Base-by-base conservation (phyloP, 2,888 invertebrate species). In the Drosophila recens region DNA sequence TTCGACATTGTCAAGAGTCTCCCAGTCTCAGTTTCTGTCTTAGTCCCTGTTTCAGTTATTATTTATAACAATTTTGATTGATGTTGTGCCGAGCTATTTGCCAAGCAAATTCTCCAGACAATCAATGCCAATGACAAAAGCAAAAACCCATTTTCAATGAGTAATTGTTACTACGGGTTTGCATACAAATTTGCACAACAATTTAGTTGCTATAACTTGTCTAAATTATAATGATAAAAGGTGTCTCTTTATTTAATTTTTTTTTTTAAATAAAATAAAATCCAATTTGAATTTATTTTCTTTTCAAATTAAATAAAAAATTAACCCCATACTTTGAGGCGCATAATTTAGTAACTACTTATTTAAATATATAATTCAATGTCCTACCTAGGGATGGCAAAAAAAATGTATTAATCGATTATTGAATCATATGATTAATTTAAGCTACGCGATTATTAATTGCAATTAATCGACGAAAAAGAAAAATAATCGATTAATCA, bases 61-160 rank as follows among this genome's bases (percentile, higher is more conserved):
- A 58, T 43, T 76, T 49, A 17, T 20, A 58, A 36, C 58, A 49
- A 42, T 38, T 20, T 61, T 75, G 75, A 75, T 73, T 78, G 49
- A 75, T 75, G 75, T 61, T 57, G 34, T 10, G 10, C 15, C 38
- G 17, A 33, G 33, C 51, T 38, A 43, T 38, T n/a, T 63, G 42
- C 13, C 30, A 38, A 48, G 52, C 30, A 48, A 48, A 30, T 33
- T 33, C 17, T 17, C 3, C 3, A 15, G 17, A 2, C 52, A 36
- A 51, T n/a, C 52, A 36, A 51, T n/a, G 17, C 42, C 10, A 33
- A 38, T 56, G n/a, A 15, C 36, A 49, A 33, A 42, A 17, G 43
- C 11, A 54, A 52, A 57, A 62, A 38, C 52, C n/a, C 30, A 54
- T 59, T 45, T 40, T 27, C 30, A 46, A 43, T 75, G 74, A 78